Evolutionary conservation across 2,888 invertebrate species (phyloP).

Genomic region (Ectemnius cavifrons): DNA sequence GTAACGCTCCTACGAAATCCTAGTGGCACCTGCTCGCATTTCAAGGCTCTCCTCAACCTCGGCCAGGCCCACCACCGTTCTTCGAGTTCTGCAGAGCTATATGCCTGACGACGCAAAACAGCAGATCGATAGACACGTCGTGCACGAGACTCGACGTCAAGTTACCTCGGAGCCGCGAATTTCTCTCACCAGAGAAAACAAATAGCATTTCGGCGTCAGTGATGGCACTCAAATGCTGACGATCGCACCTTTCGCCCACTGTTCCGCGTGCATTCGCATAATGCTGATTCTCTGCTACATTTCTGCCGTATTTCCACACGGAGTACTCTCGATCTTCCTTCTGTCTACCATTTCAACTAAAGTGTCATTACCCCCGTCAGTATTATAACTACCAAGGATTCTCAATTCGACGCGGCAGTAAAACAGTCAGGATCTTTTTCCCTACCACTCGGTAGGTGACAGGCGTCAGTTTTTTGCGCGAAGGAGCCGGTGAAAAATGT

Average conservation of each 20-base stretch:
- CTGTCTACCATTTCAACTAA: no score
- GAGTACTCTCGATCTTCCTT: no score
- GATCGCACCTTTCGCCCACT: not conserved
- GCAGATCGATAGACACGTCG: not conserved
- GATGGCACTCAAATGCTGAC: not conserved
- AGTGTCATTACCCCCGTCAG: no score
- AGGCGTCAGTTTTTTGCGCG: no score
- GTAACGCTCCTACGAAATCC: no score
- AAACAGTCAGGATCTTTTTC: not conserved
- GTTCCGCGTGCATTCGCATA: not conserved
- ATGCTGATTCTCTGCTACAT: constrained; percentile 1
- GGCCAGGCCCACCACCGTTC: not conserved
- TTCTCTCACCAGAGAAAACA: not conserved
- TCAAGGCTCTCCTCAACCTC: no score
- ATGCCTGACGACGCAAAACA: constrained; percentile 1
- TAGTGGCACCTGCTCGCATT: no score
- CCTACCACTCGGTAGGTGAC: not conserved
- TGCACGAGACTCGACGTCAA: no score
- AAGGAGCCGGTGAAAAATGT: no score
- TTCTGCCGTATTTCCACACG: not conserved
- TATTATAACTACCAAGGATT: no score
- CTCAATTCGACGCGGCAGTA: no score
- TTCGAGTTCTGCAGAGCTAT: constrained; percentile 9
- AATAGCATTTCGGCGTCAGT: not conserved
- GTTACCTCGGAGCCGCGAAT: no score